These are phyloP conservation scores for Martes martes DNA, from an alignment of 2,113 vertebrate genomes.

Conservation along the genomic window DNA sequence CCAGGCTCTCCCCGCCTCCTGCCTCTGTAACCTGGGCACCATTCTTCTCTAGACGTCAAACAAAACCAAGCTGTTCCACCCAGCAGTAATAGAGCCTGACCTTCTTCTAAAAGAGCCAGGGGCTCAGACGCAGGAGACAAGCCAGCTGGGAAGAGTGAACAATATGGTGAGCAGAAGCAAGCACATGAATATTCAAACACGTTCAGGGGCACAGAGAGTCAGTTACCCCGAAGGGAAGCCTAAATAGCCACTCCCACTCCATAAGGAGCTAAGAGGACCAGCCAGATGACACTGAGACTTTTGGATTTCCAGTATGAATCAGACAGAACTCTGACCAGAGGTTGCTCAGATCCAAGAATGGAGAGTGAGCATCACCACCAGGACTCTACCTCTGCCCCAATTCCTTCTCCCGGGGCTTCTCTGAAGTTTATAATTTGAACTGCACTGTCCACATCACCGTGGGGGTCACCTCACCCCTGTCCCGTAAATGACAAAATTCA, in stretches of 20 bases:
- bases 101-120: conserved; percentile 10
- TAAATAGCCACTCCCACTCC: not conserved
- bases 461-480: not conserved
- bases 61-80: conserved; percentile 50
- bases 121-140: not conserved
- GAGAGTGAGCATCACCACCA: not conserved
- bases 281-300: not conserved
- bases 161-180: not conserved
- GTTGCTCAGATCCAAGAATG: not conserved
- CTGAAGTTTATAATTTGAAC: not conserved
- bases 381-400: too few species aligned
- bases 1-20: not conserved
- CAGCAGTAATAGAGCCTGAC: conserved; percentile 15
- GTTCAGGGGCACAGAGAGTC: not conserved
- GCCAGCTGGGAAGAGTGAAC: conserved; percentile 27
- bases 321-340: not conserved
- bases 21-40: conserved; percentile 2
- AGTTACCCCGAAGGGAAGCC: not conserved
- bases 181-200: conserved; percentile 62
- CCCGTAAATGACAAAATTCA: not conserved
- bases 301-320: not conserved
- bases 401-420: not conserved
- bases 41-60: conserved; percentile 60
- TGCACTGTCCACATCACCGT: not conserved
- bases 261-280: not conserved